Evolutionary conservation across 2,888 invertebrate species (phyloP).

Genomic region (Ctena decussata): DNA sequence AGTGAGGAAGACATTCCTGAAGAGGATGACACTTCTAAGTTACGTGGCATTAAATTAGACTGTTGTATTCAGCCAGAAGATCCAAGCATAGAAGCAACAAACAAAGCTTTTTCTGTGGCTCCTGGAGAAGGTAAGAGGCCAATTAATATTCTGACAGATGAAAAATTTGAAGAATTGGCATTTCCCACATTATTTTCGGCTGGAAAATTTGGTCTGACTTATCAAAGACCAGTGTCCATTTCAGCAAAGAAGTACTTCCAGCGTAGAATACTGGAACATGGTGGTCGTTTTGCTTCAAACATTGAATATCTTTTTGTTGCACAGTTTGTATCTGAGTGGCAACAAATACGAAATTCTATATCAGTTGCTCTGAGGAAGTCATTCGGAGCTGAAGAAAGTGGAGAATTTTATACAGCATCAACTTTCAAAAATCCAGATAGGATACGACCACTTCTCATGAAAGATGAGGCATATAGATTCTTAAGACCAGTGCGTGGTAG

Average conservation of each 20-base stretch:
- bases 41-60: conserved; percentile 18
- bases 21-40: background rate
- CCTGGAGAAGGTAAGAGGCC: conserved; percentile 17
- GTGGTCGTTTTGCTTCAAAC: conserved; percentile 21
- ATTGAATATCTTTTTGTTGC: conserved; percentile 33
- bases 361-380: conserved; percentile 26
- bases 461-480: conserved; percentile 20
- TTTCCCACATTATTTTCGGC: conserved; percentile 29
- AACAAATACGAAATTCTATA: conserved; percentile 24
- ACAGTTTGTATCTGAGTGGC: conserved; percentile 22
- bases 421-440: conserved; percentile 5
- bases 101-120: conserved; percentile 16
- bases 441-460: background rate
- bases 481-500: conserved; percentile 10
- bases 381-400: background rate
- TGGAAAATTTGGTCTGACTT: conserved; percentile 34
- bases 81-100: background rate
- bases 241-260: conserved; percentile 38
- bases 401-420: conserved; percentile 9
- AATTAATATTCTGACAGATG: conserved; percentile 19
- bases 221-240: conserved; percentile 15
- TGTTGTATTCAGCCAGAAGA: conserved; percentile 4
- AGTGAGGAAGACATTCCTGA: background rate
- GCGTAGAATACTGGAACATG: conserved; percentile 17
- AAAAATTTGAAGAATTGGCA: conserved; percentile 25